Base-by-base conservation (phyloP, 2,113 vertebrate species). In the Microtus pennsylvanicus region DNA sequence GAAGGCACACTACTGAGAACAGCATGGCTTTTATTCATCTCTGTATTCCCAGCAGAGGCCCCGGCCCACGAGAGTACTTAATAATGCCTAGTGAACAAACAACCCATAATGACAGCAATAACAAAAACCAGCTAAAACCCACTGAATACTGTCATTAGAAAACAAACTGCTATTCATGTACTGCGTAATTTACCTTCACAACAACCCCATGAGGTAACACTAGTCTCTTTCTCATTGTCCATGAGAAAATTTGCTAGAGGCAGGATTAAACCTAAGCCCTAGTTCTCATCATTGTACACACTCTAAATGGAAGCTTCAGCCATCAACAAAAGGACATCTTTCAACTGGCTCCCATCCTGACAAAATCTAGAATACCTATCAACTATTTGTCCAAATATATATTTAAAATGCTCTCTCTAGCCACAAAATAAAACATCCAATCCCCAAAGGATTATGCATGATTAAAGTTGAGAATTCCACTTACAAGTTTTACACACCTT, bases 121-220 rank as follows among this genome's bases (percentile, higher is more conserved):
- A 94, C 45, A 83, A 96, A 63, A 70, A 74, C 38, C 72, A 91
- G 93, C 87, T 90, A 69, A 90, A 90, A 91, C 69, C 26, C 86
- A 93, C 0, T 63, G 65, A 93, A 76, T 96, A 80, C n/a, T 90
- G 88, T n/a, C 97, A 78, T 77, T 96, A 90, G 58, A 90, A 97
- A 95, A 92, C 80, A 58, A 90, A 95, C 89, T 19, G 75, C 50
- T 87, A 76, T 74, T 21, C 33, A 94, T 22, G 13, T 28, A 78
- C 45, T 77, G 85, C n/a, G 42, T 74, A 87, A 96, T 96, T 93
- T 88, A 91, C 82, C 88, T 96, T 76, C 35, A 93, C 55, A 76
- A 87, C 69, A 83, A 63, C 72, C 61, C 12, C 55, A 80, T 76
- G 70, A 88, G 50, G 22, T 76, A 85, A 90, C 87, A 81, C 6